A percentile compares a stretch with the other conserved stretches of the same genome.
Conservation (phyloP, 1,140 invertebrate genomes). For the Drosophila gunungcola region DNA sequence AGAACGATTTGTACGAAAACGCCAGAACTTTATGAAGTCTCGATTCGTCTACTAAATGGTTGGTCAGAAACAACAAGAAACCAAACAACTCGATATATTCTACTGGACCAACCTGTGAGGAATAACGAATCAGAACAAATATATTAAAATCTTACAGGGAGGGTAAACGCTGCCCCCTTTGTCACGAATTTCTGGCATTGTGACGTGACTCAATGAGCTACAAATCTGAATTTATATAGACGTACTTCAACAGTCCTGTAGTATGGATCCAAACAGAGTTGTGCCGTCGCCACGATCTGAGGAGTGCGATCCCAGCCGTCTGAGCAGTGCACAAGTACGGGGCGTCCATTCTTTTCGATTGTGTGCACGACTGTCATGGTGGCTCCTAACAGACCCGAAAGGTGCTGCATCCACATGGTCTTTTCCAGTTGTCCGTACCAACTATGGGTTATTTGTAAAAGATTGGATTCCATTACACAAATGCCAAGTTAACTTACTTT, state of each 20-base stretch:
- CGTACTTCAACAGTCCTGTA: slow-evolving; percentile 95
- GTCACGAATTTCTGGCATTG: no score
- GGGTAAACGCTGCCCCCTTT: no score
- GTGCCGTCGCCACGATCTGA: slow-evolving; percentile 95
- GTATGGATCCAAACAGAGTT: slow-evolving; percentile 96
- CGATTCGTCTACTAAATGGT: no score
- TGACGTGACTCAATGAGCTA: no score
- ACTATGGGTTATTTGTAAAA: slow-evolving; percentile 85
- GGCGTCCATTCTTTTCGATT: slow-evolving; percentile 92
- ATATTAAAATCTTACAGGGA: no score
- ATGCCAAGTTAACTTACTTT: slow-evolving; percentile 87
- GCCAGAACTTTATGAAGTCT: no score
- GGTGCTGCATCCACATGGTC: slow-evolving; percentile 95
- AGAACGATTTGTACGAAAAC: no score
- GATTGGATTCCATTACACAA: neutral
- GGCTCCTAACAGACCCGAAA: slow-evolving; percentile 92
- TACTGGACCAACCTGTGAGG: no score
- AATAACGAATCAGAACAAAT: no score
- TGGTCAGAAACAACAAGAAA: no score
- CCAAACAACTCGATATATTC: no score
- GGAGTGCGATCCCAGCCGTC: slow-evolving; percentile 99
- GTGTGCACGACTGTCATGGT: slow-evolving; percentile 92
- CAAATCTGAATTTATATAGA: neutral
- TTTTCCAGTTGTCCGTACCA: slow-evolving; percentile 95
- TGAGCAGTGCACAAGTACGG: slow-evolving; percentile 97